Conservation (phyloP, 2,113 vertebrate species). For the Mastomys coucha region DNA sequence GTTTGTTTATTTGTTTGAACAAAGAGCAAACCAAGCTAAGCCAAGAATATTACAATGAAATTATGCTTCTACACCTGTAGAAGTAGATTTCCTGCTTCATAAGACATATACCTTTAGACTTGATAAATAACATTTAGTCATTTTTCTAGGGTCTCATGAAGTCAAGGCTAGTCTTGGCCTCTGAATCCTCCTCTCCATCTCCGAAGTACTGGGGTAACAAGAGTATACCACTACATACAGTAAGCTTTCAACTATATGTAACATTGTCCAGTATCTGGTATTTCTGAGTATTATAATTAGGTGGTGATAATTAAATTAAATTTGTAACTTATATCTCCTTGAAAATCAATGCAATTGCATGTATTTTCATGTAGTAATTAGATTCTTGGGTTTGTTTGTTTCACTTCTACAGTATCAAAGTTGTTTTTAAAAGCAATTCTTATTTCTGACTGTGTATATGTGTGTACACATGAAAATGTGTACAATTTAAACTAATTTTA, state of each 20-base stretch:
- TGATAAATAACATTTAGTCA: background rate
- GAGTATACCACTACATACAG: no score
- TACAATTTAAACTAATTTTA: background rate
- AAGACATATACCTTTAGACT: background rate
- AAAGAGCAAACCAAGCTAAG: background rate
- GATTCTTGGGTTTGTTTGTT: background rate
- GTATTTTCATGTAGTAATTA: background rate
- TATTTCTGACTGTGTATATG: no score
- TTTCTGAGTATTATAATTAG: background rate
- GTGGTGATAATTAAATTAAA: background rate
- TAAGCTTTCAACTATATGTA: background rate
- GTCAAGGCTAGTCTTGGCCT: background rate
- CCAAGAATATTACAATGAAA: background rate
- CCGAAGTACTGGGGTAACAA: background rate
- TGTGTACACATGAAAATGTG: background rate
- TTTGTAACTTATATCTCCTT: background rate
- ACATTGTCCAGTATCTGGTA: background rate
- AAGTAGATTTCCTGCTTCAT: background rate
- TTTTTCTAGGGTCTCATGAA: no score
- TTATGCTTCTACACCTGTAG: no score
- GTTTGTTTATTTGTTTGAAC: background rate
- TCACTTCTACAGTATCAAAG: background rate
- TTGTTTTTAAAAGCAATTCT: background rate
- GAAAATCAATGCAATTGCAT: background rate
- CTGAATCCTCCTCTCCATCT: background rate